Percentiles rank a stretch among this genome's conserved stretches.
Conservation (phyloP, 2,888 invertebrate genomes). For the Synanthedon tipuliformis region DNA sequence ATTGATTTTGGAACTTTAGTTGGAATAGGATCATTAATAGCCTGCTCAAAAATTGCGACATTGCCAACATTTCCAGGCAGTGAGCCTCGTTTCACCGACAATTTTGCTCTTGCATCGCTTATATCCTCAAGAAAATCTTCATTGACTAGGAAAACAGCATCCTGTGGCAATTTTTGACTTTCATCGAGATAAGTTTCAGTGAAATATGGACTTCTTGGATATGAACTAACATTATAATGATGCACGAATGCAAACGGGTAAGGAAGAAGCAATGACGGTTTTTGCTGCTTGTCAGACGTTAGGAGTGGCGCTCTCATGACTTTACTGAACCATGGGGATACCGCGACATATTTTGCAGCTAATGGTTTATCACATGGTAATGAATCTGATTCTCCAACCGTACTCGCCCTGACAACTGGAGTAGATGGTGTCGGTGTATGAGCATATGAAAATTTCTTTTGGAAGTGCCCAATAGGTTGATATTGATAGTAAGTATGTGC, state of each 20-base stretch:
- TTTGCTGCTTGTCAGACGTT: slow-evolving; percentile 13
- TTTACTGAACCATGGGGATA: neutral
- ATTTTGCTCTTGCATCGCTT: neutral
- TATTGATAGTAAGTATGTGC: slow-evolving; percentile 35
- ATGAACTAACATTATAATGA: slow-evolving; percentile 20
- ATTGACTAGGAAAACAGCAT: neutral
- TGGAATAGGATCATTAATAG: no score
- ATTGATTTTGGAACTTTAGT: no score
- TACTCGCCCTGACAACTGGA: neutral
- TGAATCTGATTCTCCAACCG: neutral
- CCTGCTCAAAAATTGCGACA: no score
- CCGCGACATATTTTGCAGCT: neutral
- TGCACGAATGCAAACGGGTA: slow-evolving; percentile 37
- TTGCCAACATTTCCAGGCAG: no score
- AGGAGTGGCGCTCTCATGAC: slow-evolving; percentile 2
- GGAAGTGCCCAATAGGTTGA: slow-evolving; percentile 34
- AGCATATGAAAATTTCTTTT: slow-evolving; percentile 32
- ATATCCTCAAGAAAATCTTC: neutral
- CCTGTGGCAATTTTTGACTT: neutral
- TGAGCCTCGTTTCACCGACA: neutral
- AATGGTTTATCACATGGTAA: neutral
- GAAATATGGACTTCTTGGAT: slow-evolving; percentile 7
- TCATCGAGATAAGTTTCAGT: neutral
- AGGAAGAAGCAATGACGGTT: slow-evolving; percentile 26
- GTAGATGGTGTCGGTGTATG: neutral